Evolutionary conservation across 37 sponge, comb jelly and placozoan species (phyloP), one percentile per base, ranked within the genome.

Genomic region (Cladorhizidae sp.): DNA sequence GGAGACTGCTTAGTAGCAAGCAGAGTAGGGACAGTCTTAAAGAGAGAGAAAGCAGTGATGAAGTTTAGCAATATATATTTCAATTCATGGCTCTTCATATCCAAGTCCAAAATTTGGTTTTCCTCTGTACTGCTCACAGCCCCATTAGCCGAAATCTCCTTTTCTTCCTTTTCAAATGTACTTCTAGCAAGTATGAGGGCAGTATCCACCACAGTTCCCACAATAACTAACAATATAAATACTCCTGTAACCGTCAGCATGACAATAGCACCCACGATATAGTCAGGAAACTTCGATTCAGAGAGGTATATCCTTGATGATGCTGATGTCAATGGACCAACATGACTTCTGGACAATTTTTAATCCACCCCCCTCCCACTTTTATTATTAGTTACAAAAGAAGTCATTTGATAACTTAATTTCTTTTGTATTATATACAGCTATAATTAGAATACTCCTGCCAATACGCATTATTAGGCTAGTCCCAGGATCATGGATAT

Each of bases 1-100:
- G 91, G 79, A 1, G 91, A 69, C 29, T 85, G 88, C 0, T n/a
- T n/a, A n/a, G n/a, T n/a, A n/a, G n/a, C n/a, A n/a, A n/a, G n/a
- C n/a, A n/a, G n/a, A n/a, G n/a, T 74, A 36, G 80, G 74, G 9
- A 89, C 42, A 67, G 62, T 89, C 39, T 86, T 89, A 72, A 81
- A 84, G 7, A 93, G 78, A 12, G 94, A 93, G 51, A 93, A 93
- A 12, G 85, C 81, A 21, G 50, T 57, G 36, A 85, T 64, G 0
- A 70, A 68, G 1, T 84, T 77, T 3, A 73, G 39, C 9, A 21
- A 28, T 26, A 71, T 12, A 2, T 33, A 39, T 33, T 31, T 69
- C 56, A 5, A 51, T n/a, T 80, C 69, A 9, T 21, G 32, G 1
- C 21, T 54, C 7, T 23, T 56, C 26, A 14, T 42, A 8, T 15